Conservation (phyloP, 2,888 invertebrate species). For the Gibbula magus region DNA sequence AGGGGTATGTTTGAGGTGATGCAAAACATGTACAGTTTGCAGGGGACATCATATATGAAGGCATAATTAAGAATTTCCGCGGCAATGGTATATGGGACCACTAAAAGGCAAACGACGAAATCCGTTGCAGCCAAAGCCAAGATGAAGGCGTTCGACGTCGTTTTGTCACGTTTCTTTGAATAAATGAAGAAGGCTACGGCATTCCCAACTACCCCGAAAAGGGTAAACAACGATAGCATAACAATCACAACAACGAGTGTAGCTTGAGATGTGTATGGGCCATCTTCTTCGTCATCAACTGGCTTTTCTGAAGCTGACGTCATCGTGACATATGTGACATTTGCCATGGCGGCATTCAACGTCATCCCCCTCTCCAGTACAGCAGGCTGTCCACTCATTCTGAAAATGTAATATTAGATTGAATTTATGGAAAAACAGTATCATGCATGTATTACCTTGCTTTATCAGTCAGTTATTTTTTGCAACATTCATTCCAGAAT, state of each 20-base stretch:
- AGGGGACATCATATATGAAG: slow-evolving; percentile 59
- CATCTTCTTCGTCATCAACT: too few relatives aligned
- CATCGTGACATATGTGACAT: too few relatives aligned
- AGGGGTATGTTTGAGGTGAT: slow-evolving; percentile 70
- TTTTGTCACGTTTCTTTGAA: slow-evolving; percentile 54
- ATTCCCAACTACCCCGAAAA: slow-evolving; percentile 65
- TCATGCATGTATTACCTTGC: too few relatives aligned
- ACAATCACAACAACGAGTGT: slow-evolving; percentile 47
- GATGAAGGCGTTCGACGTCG: slow-evolving; percentile 67
- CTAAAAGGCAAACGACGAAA: slow-evolving; percentile 61
- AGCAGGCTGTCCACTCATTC: too few relatives aligned
- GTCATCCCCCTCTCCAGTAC: too few relatives aligned
- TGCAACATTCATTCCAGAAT: too few relatives aligned
- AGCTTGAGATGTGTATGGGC: not conserved
- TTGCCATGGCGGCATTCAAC: too few relatives aligned
- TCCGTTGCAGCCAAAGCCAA: slow-evolving; percentile 66
- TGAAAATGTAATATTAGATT: too few relatives aligned
- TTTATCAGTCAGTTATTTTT: too few relatives aligned
- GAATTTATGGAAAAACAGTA: too few relatives aligned
- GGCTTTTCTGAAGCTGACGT: too few relatives aligned
- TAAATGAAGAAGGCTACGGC: slow-evolving; percentile 68
- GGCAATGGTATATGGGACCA: slow-evolving; percentile 65
- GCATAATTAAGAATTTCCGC: slow-evolving; percentile 56
- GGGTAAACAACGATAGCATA: slow-evolving; percentile 56
- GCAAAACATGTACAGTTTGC: slow-evolving; percentile 70